phyloP scores from a whole-genome alignment of 2,113 vertebrate species.

The Gymnarchus niloticus region DNA sequence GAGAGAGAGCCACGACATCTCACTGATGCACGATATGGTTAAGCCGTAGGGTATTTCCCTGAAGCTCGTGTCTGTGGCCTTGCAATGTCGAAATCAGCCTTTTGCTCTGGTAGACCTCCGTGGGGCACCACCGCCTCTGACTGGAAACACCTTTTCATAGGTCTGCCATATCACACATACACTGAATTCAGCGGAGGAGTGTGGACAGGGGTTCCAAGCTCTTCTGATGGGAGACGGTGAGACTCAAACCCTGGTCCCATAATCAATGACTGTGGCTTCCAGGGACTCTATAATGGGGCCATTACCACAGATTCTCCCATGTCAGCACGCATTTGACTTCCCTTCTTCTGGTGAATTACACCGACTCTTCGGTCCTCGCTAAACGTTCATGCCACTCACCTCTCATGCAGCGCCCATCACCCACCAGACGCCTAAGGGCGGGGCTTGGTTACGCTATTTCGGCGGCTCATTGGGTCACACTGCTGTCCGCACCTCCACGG shows the following conservation, averaged over 20 bases:
- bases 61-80: not conserved
- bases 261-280: not conserved
- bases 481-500: no score
- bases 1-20: not conserved
- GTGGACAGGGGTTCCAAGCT: not conserved
- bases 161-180: no score
- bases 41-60: not conserved
- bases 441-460: not conserved
- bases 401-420: not conserved
- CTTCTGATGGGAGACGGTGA: no score
- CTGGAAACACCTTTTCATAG: no score
- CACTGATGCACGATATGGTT: not conserved
- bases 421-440: no score
- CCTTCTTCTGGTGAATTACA: not conserved
- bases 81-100: not conserved
- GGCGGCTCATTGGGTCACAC: not conserved
- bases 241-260: not conserved
- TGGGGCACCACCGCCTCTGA: no score
- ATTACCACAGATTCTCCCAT: not conserved
- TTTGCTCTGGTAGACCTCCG: no score
- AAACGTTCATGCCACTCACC: not conserved
- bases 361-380: not conserved
- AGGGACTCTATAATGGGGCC: not conserved
- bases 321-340: not conserved
- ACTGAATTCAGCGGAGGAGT: not conserved